phyloP scores from a whole-genome alignment of 1,140 invertebrate species.

The Polypedilum vanderplanki region DNA sequence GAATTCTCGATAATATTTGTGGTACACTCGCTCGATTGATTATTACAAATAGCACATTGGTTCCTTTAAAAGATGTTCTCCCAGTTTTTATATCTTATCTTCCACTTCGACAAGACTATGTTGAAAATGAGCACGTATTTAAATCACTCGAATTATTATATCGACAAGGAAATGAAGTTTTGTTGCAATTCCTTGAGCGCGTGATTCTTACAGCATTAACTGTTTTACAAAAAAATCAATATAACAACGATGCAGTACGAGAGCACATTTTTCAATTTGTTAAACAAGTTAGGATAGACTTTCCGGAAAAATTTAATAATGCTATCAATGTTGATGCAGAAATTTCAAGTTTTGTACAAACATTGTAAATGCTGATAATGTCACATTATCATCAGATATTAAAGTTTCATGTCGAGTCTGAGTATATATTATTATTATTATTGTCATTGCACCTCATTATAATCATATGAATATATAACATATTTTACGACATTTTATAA shows the following conservation, averaged over 20 bases:
- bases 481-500: too few species aligned
- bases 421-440: too few species aligned
- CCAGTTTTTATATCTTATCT: constrained; percentile 63
- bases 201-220: constrained; percentile 51
- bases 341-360: constrained; percentile 26
- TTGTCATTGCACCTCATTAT: too few species aligned
- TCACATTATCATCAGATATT: too few species aligned
- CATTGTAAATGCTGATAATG: not conserved
- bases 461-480: too few species aligned
- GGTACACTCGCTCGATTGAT: constrained; percentile 69
- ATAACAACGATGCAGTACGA: constrained; percentile 32
- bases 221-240: constrained; percentile 48
- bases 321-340: constrained; percentile 34
- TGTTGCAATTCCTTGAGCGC: constrained; percentile 47
- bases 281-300: constrained; percentile 49
- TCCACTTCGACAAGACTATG: constrained; percentile 66
- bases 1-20: constrained; percentile 68
- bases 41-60: constrained; percentile 51
- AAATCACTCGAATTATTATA: constrained; percentile 58
- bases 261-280: constrained; percentile 47
- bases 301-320: constrained; percentile 49
- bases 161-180: constrained; percentile 48
- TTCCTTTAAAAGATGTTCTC: constrained; percentile 64
- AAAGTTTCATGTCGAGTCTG: too few species aligned
- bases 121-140: constrained; percentile 65